Conservation (phyloP, 2,888 invertebrate genomes). For the Heliconius erato region DNA sequence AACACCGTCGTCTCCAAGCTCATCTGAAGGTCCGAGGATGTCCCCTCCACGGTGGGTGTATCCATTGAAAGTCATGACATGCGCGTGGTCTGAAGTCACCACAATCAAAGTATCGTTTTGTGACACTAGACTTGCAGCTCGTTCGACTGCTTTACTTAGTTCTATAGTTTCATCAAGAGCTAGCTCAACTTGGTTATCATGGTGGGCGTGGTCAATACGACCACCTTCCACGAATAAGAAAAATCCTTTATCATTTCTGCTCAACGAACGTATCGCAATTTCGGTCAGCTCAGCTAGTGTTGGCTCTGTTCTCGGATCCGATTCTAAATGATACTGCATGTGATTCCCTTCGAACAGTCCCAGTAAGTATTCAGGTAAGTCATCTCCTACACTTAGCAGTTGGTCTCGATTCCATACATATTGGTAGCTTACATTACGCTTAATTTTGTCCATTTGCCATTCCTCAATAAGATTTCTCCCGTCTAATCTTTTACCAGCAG, state of each 20-base stretch:
- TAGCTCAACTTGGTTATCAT: slow-evolving; percentile 83
- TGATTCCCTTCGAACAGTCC: slow-evolving; percentile 88
- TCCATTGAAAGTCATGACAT: slow-evolving; percentile 89
- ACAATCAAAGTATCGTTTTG: slow-evolving; percentile 90
- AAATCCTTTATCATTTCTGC: slow-evolving; percentile 88
- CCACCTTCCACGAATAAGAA: slow-evolving; percentile 92
- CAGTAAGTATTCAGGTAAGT: slow-evolving; percentile 86
- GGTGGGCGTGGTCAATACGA: slow-evolving; percentile 89
- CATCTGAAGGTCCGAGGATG: slow-evolving; percentile 73
- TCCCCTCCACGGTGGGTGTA: slow-evolving; percentile 86
- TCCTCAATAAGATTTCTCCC: slow-evolving; percentile 88
- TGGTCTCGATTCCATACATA: slow-evolving; percentile 87
- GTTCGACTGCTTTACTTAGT: slow-evolving; percentile 86
- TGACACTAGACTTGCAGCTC: slow-evolving; percentile 73
- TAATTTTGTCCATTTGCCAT: slow-evolving; percentile 85
- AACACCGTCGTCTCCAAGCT: slow-evolving; percentile 77
- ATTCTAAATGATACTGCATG: slow-evolving; percentile 88
- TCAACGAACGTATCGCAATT: slow-evolving; percentile 89
- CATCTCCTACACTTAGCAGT: slow-evolving; percentile 70
- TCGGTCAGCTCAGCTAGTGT: slow-evolving; percentile 80
- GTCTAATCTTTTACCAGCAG: slow-evolving; percentile 82
- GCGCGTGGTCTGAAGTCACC: slow-evolving; percentile 92
- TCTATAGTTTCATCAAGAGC: slow-evolving; percentile 90
- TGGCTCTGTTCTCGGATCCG: slow-evolving; percentile 69
- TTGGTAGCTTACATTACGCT: slow-evolving; percentile 65